Percentiles rank a stretch among this genome's conserved stretches.
Conservation (phyloP, 1,140 invertebrate species). For the Drosophila sulfurigaster region DNA sequence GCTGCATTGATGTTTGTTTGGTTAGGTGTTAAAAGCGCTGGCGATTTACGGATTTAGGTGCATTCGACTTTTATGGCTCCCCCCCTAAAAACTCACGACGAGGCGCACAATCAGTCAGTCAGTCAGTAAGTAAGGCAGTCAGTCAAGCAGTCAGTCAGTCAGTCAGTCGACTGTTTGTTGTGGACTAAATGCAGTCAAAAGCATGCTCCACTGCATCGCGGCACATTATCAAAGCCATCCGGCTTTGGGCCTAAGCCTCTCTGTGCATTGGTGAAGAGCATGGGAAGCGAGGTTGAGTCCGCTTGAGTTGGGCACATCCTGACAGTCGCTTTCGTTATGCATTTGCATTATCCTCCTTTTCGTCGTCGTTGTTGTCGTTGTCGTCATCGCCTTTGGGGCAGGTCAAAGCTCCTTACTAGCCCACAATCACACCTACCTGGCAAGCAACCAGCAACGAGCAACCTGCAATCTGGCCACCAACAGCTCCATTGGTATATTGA, state of each 20-base stretch:
- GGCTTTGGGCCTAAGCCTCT: constrained; percentile 13
- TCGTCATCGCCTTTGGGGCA: constrained; percentile 4
- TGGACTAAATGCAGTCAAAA: constrained; percentile 11
- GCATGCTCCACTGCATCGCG: constrained; percentile 10
- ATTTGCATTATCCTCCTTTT: constrained; percentile 25
- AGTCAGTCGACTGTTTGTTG: constrained; percentile 3
- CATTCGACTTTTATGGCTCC: constrained; percentile 38
- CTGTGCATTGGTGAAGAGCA: neutral
- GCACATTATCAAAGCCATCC: constrained; percentile 43
- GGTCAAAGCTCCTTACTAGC: constrained; percentile 38
- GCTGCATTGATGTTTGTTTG: constrained; percentile 43
- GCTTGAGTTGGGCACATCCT: constrained; percentile 5
- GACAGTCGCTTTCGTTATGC: constrained; percentile 35
- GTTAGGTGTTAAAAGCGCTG: constrained; percentile 52
- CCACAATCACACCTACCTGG: constrained; percentile 2
- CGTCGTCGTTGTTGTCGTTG: too few relatives aligned
- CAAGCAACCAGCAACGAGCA: neutral
- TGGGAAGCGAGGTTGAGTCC: neutral
- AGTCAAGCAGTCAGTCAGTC: constrained; percentile 16
- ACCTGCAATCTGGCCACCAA: neutral
- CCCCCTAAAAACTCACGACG: neutral
- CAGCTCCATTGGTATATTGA: constrained; percentile 9
- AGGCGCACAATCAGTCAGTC: neutral
- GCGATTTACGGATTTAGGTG: constrained; percentile 39
- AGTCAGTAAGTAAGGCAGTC: constrained; percentile 8